phyloP scores from a whole-genome alignment of 2,113 vertebrate genomes.

The Atherinomorus stipes region DNA sequence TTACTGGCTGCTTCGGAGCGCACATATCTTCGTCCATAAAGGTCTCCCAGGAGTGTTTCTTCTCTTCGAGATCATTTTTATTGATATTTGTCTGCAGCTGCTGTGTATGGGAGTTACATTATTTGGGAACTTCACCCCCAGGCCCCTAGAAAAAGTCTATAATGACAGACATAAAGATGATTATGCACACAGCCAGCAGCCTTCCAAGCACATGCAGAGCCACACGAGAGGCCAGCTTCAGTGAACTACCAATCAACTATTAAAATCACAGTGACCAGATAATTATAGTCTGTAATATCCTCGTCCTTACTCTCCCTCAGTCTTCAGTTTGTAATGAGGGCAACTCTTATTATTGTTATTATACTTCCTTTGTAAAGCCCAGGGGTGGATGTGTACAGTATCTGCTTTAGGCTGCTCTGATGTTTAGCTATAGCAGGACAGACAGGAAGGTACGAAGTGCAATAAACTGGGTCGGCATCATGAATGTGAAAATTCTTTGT shows the following conservation, averaged over 20 bases:
- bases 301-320: neutral
- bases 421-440: constrained; percentile 24
- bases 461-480: constrained; percentile 56
- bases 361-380: constrained; percentile 45
- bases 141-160: constrained; percentile 12
- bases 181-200: neutral
- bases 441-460: constrained; percentile 34
- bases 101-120: constrained; percentile 3
- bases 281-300: constrained; percentile 32
- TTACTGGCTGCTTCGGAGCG: too few species aligned
- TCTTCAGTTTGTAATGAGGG: constrained; percentile 51
- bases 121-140: neutral
- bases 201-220: neutral
- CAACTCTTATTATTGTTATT: constrained; percentile 51
- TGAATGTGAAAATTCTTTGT: neutral
- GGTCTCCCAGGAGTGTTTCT: too few species aligned
- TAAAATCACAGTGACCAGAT: constrained; percentile 29
- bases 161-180: constrained; percentile 6
- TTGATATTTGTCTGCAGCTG: constrained; percentile 22
- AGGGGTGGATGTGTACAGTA: constrained; percentile 36
- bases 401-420: constrained; percentile 41
- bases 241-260: constrained; percentile 23
- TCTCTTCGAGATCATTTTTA: neutral
- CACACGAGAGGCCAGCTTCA: constrained; percentile 4
- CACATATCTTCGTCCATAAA: too few species aligned